phyloP scores from a whole-genome alignment of 2,113 vertebrate species.

The Apeltes quadracus region DNA sequence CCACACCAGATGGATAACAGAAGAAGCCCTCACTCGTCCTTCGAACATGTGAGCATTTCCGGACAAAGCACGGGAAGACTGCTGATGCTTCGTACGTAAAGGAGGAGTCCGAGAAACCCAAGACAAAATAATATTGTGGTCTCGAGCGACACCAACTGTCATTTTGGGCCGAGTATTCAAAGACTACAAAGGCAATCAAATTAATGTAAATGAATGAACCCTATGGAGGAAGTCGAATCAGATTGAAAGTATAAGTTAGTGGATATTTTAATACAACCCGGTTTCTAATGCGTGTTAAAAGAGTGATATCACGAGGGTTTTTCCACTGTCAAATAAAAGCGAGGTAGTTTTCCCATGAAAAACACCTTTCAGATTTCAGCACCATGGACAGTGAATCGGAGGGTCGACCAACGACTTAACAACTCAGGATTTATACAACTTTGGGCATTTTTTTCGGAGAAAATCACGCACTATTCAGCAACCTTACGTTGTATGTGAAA shows the following conservation, averaged over 20 bases:
- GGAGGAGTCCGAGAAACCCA: conserved; percentile 44
- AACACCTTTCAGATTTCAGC: neutral
- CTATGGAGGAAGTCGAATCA: neutral
- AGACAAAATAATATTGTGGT: conserved; percentile 14
- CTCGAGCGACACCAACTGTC: conserved; percentile 66
- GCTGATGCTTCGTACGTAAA: neutral
- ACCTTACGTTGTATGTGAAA: neutral
- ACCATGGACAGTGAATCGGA: conserved; percentile 42
- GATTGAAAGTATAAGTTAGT: neutral
- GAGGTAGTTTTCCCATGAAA: neutral
- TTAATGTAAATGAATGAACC: accelerated
- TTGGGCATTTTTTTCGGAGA: neutral
- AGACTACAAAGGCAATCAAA: accelerated
- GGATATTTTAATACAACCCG: neutral
- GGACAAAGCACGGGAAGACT: conserved; percentile 18
- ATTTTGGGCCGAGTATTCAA: neutral
- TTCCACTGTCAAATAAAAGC: neutral
- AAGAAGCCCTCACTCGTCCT: neutral
- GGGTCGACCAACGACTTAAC: neutral
- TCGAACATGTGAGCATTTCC: conserved; percentile 12
- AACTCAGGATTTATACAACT: neutral
- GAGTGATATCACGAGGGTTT: neutral
- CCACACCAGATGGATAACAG: neutral
- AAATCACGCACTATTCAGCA: neutral
- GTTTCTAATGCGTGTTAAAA: neutral